Conservation (phyloP, 1,140 invertebrate species). For the Drosophila insularis region DNA sequence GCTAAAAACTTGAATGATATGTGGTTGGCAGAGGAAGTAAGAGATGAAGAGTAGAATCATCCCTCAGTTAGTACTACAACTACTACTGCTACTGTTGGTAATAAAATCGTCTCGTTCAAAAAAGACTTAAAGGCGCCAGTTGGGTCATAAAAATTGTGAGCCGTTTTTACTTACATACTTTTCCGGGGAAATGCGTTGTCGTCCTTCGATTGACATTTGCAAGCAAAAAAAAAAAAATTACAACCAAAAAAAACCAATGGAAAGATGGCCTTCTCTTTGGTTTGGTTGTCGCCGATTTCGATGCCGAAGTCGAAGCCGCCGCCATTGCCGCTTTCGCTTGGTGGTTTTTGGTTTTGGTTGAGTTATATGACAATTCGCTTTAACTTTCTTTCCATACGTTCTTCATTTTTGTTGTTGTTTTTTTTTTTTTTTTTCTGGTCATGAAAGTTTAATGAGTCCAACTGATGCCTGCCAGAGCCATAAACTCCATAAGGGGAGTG, state of each 20-base stretch:
- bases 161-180: slow-evolving; percentile 10
- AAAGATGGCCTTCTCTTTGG: neutral
- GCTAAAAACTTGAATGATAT: too few relatives aligned
- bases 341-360: slow-evolving; percentile 31
- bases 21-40: too few relatives aligned
- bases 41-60: neutral
- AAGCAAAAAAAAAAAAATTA: slow-evolving; percentile 20
- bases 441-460: slow-evolving; percentile 67
- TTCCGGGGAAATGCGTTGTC: slow-evolving; percentile 4
- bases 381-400: slow-evolving; percentile 45
- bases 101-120: slow-evolving; percentile 11
- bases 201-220: slow-evolving; percentile 37
- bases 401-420: too few relatives aligned
- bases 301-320: too few relatives aligned
- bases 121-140: slow-evolving; percentile 10
- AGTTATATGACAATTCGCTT: slow-evolving; percentile 66
- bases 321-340: slow-evolving; percentile 5
- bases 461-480: slow-evolving; percentile 30
- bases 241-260: neutral
- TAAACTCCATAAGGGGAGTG: slow-evolving; percentile 32
- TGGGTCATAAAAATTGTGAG: slow-evolving; percentile 10
- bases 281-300: slow-evolving; percentile 3
- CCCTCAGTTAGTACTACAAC: neutral
- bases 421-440: slow-evolving; percentile 25
- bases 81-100: neutral